These are phyloP conservation scores for Genyomyrus donnyi DNA, from an alignment of 2,113 vertebrate species.

Conservation along the genomic window DNA sequence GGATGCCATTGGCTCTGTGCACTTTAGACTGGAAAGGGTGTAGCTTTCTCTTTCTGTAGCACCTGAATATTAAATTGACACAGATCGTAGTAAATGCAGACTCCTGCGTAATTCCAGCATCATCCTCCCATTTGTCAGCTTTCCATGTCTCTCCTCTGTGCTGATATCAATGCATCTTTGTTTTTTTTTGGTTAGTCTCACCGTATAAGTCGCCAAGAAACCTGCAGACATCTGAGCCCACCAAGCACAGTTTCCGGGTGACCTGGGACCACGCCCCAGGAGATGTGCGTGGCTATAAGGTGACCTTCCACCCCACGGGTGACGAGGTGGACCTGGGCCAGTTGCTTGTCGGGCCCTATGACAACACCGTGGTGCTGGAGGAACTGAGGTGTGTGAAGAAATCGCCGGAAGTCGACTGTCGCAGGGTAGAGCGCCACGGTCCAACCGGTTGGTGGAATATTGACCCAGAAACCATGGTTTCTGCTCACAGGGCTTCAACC, in stretches of 20 bases:
- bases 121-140: background rate
- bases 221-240: slow-evolving; percentile 86
- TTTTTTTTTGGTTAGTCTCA: slow-evolving; percentile 62
- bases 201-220: slow-evolving; percentile 88
- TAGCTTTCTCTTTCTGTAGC: background rate
- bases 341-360: slow-evolving; percentile 81
- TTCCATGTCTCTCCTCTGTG: background rate
- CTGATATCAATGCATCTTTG: background rate
- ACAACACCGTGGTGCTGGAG: slow-evolving; percentile 93
- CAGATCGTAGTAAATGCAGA: background rate
- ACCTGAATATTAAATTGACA: background rate
- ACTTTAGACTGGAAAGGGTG: background rate
- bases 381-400: slow-evolving; percentile 76
- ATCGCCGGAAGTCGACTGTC: background rate
- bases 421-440: background rate
- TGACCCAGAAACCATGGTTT: background rate
- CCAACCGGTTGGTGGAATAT: background rate
- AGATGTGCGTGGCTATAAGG: slow-evolving; percentile 86
- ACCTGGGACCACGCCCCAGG: slow-evolving; percentile 91
- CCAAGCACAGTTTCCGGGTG: slow-evolving; percentile 89
- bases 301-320: slow-evolving; percentile 77
- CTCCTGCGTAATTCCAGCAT: background rate
- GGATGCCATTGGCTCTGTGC: background rate
- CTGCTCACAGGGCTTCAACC: slow-evolving; percentile 74
- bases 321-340: slow-evolving; percentile 73